Evolutionary conservation across 2,113 vertebrate genomes (phyloP).

Genomic region (Dissostichus mawsoni): DNA sequence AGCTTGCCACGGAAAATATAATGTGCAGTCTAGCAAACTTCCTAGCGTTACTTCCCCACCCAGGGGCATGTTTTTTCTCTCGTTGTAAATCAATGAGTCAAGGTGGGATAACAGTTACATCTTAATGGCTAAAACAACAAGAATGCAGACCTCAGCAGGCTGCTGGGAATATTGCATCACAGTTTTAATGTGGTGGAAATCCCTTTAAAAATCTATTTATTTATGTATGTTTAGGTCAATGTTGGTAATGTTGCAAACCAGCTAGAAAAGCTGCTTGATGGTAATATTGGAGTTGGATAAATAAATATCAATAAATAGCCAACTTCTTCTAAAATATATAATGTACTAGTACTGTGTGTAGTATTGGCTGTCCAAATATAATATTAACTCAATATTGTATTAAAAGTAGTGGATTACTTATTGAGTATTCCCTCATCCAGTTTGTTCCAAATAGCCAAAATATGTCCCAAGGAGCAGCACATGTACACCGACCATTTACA

Average conservation of each 20-base stretch:
- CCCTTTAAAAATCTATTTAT: background rate
- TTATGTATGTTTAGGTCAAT: background rate
- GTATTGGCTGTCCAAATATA: background rate
- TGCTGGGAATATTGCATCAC: background rate
- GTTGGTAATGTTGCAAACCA: background rate
- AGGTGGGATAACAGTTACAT: slow-evolving; percentile 37
- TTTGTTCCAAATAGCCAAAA: background rate
- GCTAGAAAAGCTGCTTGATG: background rate
- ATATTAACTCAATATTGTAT: background rate
- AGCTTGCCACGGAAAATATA: slow-evolving; percentile 12
- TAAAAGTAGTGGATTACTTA: background rate
- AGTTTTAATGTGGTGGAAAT: background rate
- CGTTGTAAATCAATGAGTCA: slow-evolving; percentile 34
- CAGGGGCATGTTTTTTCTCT: slow-evolving; percentile 32
- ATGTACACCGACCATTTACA: background rate
- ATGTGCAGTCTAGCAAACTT: background rate
- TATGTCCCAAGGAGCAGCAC: background rate
- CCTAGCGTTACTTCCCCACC: slow-evolving; percentile 32
- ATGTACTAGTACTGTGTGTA: too few relatives aligned
- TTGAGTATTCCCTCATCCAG: background rate
- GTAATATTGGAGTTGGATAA: background rate
- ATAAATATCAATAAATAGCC: too few relatives aligned
- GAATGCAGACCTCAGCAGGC: slow-evolving; percentile 9
- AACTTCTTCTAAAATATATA: too few relatives aligned
- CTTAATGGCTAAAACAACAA: slow-evolving; percentile 22